A percentile compares a stretch with the other conserved stretches of the same genome.
phyloP scores from a whole-genome alignment of 2,797 vertebrate species.

The Distichodus sexfasciatus region DNA sequence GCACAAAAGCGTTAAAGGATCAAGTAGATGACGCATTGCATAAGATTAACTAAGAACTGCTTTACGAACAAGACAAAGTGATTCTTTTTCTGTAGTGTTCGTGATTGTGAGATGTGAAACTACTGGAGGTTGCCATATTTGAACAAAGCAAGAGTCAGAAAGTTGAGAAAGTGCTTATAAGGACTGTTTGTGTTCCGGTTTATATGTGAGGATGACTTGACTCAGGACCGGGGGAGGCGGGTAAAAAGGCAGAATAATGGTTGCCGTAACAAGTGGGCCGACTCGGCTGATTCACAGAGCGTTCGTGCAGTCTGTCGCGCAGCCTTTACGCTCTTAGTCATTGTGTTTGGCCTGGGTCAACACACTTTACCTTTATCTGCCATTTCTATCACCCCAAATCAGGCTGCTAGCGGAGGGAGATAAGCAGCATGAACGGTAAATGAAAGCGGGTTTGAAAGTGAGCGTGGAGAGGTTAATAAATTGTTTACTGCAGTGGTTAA shows the following conservation, averaged over 20 bases:
- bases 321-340: neutral
- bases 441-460: neutral
- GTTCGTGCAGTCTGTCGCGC: neutral
- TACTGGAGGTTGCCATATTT: too few relatives aligned
- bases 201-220: too few relatives aligned
- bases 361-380: neutral
- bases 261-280: neutral
- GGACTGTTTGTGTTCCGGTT: too few relatives aligned
- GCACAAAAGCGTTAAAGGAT: too few relatives aligned
- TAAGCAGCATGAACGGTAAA: conserved; percentile 10
- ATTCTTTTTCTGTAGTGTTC: too few relatives aligned
- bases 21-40: too few relatives aligned
- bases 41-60: too few relatives aligned
- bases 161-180: too few relatives aligned
- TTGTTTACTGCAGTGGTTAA: neutral
- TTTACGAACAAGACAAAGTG: too few relatives aligned
- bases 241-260: neutral
- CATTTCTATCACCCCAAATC: neutral
- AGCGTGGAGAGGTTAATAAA: conserved; percentile 1
- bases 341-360: conserved; percentile 15
- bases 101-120: too few relatives aligned
- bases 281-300: neutral
- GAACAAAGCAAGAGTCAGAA: too few relatives aligned
- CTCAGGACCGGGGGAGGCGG: neutral
- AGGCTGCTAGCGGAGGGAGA: neutral